These are phyloP conservation scores for Limnothrissa miodon DNA, from an alignment of 2,113 vertebrate species.

Conservation along the genomic window DNA sequence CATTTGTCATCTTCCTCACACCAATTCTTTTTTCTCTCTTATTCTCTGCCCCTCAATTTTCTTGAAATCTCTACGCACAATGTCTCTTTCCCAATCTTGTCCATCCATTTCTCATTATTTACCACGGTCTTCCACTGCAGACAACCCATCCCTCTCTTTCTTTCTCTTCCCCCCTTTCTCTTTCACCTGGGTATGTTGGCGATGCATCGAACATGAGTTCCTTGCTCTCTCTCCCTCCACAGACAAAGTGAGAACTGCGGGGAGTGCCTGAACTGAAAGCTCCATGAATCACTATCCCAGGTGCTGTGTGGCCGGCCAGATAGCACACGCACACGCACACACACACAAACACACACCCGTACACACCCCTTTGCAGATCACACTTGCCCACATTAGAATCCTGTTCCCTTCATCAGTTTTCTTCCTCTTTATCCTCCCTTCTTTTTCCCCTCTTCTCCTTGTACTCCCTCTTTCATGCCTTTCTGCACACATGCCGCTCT, in stretches of 20 bases:
- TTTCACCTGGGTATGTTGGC: background rate
- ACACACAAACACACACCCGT: too few species aligned
- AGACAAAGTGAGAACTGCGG: background rate
- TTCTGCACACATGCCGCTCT: background rate
- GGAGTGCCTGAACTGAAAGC: background rate
- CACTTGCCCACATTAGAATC: background rate
- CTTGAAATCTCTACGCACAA: background rate
- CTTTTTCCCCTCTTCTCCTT: background rate
- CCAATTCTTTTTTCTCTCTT: background rate
- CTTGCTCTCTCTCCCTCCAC: background rate
- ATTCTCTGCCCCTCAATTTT: background rate
- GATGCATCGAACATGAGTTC: background rate
- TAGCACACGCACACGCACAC: background rate
- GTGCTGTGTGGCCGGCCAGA: background rate
- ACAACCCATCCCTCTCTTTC: background rate
- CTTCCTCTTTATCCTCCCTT: background rate
- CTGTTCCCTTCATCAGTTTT: background rate
- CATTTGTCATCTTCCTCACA: slow-evolving; percentile 9
- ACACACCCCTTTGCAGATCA: background rate
- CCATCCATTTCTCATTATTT: background rate
- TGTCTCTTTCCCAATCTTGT: background rate
- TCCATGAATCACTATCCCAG: background rate
- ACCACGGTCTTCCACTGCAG: background rate
- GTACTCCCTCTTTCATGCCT: background rate
- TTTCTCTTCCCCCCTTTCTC: background rate